Conservation (phyloP, 92 coral and sea anemone genomes). For the Actinostola sp. region DNA sequence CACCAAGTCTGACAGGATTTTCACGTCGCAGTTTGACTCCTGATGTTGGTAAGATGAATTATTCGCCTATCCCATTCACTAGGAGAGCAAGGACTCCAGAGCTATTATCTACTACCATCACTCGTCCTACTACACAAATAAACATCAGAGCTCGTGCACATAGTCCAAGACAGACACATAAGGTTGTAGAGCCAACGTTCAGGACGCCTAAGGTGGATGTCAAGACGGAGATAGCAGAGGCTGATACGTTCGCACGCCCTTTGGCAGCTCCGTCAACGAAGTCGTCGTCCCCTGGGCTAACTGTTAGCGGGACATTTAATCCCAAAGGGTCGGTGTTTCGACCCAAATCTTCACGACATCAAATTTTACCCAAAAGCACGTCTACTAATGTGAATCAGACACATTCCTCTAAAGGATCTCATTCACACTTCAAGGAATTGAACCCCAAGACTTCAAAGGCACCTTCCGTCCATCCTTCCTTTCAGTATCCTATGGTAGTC, state of each 20-base stretch:
- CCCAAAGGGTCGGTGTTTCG: slow-evolving; percentile 87
- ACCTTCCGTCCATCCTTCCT: slow-evolving; percentile 14
- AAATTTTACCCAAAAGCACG: slow-evolving; percentile 1
- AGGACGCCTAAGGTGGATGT: slow-evolving; percentile 52
- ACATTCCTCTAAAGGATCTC: slow-evolving; percentile 8
- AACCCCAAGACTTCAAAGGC: slow-evolving; percentile 29
- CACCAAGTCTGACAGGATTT: slow-evolving; percentile 57
- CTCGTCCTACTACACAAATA: not conserved
- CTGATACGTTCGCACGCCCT: slow-evolving; percentile 59
- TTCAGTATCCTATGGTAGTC: not conserved
- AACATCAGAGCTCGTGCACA: not conserved
- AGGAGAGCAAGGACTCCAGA: slow-evolving; percentile 84
- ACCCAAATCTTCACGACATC: slow-evolving; percentile 58
- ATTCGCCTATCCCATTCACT: slow-evolving; percentile 73
- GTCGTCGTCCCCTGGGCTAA: slow-evolving; percentile 69
- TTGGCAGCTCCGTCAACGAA: slow-evolving; percentile 47
- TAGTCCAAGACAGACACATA: slow-evolving; percentile 9
- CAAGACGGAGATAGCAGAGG: not conserved
- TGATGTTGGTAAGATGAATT: slow-evolving; percentile 56
- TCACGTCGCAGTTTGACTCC: slow-evolving; percentile 66
- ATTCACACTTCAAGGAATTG: slow-evolving; percentile 33
- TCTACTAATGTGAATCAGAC: not conserved
- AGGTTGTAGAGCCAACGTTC: slow-evolving; percentile 55
- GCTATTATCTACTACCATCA: slow-evolving; percentile 11
- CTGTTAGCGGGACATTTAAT: slow-evolving; percentile 77